phyloP scores from a whole-genome alignment of 2,797 vertebrate species.

The Betta splendens region DNA sequence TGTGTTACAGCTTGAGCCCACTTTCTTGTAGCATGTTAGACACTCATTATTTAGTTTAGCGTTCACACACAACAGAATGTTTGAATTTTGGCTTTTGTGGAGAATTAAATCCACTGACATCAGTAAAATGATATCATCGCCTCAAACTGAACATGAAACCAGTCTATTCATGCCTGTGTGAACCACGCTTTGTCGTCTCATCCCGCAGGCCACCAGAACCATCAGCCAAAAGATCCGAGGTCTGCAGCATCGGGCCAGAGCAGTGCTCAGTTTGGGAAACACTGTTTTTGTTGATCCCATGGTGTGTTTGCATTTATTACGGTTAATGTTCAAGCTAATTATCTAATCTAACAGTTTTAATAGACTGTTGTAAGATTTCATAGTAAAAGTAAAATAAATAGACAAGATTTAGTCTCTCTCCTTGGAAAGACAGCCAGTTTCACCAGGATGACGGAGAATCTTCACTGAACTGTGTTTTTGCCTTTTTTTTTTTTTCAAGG shows the following conservation, averaged over 20 bases:
- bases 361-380: background rate
- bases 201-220: slow-evolving; percentile 83
- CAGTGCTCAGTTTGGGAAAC: slow-evolving; percentile 84
- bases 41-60: too few species aligned
- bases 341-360: background rate
- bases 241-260: slow-evolving; percentile 85
- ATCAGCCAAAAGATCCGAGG: slow-evolving; percentile 87
- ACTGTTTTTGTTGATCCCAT: slow-evolving; percentile 91
- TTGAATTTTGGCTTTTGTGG: too few species aligned
- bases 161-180: background rate
- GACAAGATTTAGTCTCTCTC: background rate
- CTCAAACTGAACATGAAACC: background rate
- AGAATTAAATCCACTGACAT: background rate
- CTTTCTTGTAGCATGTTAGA: too few species aligned
- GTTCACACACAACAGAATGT: too few species aligned
- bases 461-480: background rate
- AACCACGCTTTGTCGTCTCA: background rate
- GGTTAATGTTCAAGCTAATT: background rate
- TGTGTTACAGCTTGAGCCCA: too few species aligned
- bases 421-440: too few species aligned
- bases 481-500: slow-evolving; percentile 46
- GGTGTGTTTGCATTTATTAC: slow-evolving; percentile 75
- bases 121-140: background rate
- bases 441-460: too few species aligned
- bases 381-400: background rate